A percentile compares a stretch with the other conserved stretches of the same genome.
These are phyloP conservation scores for Rhamphomyia laevipes DNA, from an alignment of 2,888 invertebrate species.

Conservation along the genomic window DNA sequence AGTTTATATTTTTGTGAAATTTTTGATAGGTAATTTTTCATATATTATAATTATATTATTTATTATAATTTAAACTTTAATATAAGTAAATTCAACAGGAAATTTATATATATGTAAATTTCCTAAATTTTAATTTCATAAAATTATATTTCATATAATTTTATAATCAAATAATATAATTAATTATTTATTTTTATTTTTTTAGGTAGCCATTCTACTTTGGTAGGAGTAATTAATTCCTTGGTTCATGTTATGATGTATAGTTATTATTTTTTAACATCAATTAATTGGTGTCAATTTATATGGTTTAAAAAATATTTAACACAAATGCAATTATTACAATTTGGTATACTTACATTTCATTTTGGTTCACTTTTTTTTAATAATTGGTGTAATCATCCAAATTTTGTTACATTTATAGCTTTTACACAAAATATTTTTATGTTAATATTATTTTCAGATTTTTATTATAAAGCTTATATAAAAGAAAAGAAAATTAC, in stretches of 20 bases:
- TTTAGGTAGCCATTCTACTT: background rate
- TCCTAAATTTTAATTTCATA: too few species aligned
- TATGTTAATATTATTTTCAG: slow-evolving; percentile 35
- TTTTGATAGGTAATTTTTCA: slow-evolving; percentile 41
- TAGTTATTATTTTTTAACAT: slow-evolving; percentile 62
- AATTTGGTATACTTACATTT: slow-evolving; percentile 49
- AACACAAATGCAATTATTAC: slow-evolving; percentile 71
- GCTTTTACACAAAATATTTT: slow-evolving; percentile 31
- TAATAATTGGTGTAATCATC: slow-evolving; percentile 24
- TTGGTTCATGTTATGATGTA: slow-evolving; percentile 79
- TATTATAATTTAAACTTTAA: too few species aligned
- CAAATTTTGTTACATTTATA: slow-evolving; percentile 21
- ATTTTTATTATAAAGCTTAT: slow-evolving; percentile 33
- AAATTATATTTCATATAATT: too few species aligned
- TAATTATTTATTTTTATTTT: slow-evolving; percentile 34
- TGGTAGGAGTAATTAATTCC: slow-evolving; percentile 59
- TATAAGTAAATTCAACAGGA: too few species aligned
- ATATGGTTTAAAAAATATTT: slow-evolving; percentile 79
- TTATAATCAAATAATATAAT: background rate
- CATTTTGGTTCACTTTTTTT: slow-evolving; percentile 38
- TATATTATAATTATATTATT: background rate
- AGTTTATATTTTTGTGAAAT: slow-evolving; percentile 48
- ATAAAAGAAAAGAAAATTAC: slow-evolving; percentile 12
- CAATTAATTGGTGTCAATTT: slow-evolving; percentile 55
- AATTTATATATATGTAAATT: too few species aligned